Evolutionary conservation across 1,140 invertebrate species (phyloP), one percentile per base, ranked within the genome.

Genomic region (Micrasema minimum): DNA sequence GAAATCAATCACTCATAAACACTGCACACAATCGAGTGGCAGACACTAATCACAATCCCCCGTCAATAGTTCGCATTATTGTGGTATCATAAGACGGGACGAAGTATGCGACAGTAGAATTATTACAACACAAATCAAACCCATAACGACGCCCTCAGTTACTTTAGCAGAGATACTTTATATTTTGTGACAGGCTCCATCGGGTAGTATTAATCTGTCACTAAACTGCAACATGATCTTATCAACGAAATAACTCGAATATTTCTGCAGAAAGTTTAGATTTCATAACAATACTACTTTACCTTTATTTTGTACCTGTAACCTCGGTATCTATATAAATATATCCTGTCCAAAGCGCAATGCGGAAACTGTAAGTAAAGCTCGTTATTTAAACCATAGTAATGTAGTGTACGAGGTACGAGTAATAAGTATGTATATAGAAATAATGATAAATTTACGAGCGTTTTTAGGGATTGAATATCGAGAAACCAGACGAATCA

Each of bases 81-180:
- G 3, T n/a, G n/a, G n/a, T n/a, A 12, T 10, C 9, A 35, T 22
- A 59, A 59, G 38, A 31, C 26, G 26, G 26, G 2, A 35, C 16
- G 20, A 59, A 59, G 20, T 59, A 59, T 11, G 35, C 55, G 55
- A 59, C 35, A 59, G 16, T 14, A 14, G 37, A 59, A 59, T 59
- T n/a, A n/a, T n/a, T 59, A 18, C 55, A 38, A 41, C 55, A 59
- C 37, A 59, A 59, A 59, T 59, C 55, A 38, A 41, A 41, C 31
- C 3, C 7, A 59, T 59, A 59, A 41, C 20, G 38, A n/a, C 55
- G 55, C 55, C 55, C 37, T 59, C 35, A 11, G 55, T 59, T 41
- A 16, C 35, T 41, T 41, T 14, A 38, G 55, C 1, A 23, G n/a
- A 14, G 55, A 41, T 59, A 59, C 18, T 41, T 59, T 41, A 31